Evolutionary conservation across 2,888 invertebrate species (phyloP).

Genomic region (Polia nebulosa): DNA sequence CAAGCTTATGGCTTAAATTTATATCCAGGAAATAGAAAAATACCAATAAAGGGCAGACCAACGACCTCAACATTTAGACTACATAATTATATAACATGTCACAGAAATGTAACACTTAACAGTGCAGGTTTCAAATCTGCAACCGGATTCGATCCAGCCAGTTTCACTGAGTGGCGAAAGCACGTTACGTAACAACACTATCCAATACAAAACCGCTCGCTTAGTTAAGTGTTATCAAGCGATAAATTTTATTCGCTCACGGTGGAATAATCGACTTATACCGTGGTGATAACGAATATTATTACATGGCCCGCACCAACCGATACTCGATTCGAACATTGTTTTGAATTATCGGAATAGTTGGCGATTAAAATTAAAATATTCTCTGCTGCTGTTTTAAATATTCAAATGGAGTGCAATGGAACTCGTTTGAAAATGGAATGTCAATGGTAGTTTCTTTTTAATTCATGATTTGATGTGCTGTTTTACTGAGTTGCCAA

Average conservation of each 20-base stretch:
- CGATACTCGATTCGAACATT: slow-evolving; percentile 66
- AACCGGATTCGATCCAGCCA: slow-evolving; percentile 73
- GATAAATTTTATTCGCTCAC: slow-evolving; percentile 84
- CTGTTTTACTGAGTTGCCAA: slow-evolving; percentile 6
- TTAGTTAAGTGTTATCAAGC: slow-evolving; percentile 77
- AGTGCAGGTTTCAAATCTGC: slow-evolving; percentile 70
- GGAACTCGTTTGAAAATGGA: slow-evolving; percentile 43
- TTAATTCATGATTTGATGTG: slow-evolving; percentile 2
- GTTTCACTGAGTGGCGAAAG: slow-evolving; percentile 72
- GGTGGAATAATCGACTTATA: slow-evolving; percentile 81
- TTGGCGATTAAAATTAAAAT: slow-evolving; percentile 60
- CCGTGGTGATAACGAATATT: slow-evolving; percentile 77
- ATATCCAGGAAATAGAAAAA: slow-evolving; percentile 10
- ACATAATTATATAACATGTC: slow-evolving; percentile 40
- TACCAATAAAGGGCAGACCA: slow-evolving; percentile 41
- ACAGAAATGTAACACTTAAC: slow-evolving; percentile 63
- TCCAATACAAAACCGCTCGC: slow-evolving; percentile 71
- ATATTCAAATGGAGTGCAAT: slow-evolving; percentile 43
- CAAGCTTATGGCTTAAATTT: slow-evolving; percentile 3
- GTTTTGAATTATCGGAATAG: slow-evolving; percentile 66
- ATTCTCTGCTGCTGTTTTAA: slow-evolving; percentile 38
- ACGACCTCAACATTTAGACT: slow-evolving; percentile 73
- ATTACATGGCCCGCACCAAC: slow-evolving; percentile 64
- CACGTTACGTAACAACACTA: slow-evolving; percentile 73
- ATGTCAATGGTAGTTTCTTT: slow-evolving; percentile 21